phyloP scores from a whole-genome alignment of 2,113 vertebrate species.

The Calypte anna region DNA sequence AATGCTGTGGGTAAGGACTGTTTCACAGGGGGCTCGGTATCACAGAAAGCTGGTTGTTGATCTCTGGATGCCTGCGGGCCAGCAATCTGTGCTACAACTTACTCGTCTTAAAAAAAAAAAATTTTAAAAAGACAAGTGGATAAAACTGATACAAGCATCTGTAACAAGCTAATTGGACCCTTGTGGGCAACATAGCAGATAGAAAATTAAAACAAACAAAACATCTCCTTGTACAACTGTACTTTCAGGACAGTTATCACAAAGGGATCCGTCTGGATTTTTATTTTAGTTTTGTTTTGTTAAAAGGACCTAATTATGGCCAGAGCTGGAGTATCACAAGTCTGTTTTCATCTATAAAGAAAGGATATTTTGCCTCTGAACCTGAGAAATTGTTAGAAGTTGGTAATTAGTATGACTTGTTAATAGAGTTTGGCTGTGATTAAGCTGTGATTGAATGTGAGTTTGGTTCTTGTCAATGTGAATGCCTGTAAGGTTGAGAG shows the following conservation, averaged over 20 bases:
- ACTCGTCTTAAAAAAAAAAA: slow-evolving; percentile 46
- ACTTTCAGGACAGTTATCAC: background rate
- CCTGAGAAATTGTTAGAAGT: slow-evolving; percentile 78
- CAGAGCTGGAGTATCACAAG: slow-evolving; percentile 61
- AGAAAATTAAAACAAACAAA: slow-evolving; percentile 78
- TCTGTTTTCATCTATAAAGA: slow-evolving; percentile 73
- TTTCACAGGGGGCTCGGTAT: slow-evolving; percentile 71
- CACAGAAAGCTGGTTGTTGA: slow-evolving; percentile 78
- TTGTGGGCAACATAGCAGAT: slow-evolving; percentile 74
- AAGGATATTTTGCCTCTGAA: slow-evolving; percentile 71
- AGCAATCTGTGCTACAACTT: slow-evolving; percentile 80
- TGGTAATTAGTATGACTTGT: slow-evolving; percentile 83
- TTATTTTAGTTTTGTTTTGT: slow-evolving; percentile 38
- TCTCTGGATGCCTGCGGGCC: slow-evolving; percentile 79
- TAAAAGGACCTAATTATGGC: slow-evolving; percentile 72
- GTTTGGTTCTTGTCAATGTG: slow-evolving; percentile 74
- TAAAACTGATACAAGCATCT: slow-evolving; percentile 74
- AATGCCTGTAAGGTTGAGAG: slow-evolving; percentile 75
- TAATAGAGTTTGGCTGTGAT: slow-evolving; percentile 85
- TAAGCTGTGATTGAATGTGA: slow-evolving; percentile 74
- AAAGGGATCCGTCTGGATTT: slow-evolving; percentile 24
- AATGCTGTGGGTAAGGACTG: slow-evolving; percentile 60
- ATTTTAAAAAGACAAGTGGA: slow-evolving; percentile 39
- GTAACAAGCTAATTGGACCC: slow-evolving; percentile 82
- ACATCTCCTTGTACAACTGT: slow-evolving; percentile 20